Conservation (phyloP, 2,113 vertebrate genomes). For the Cyanocitta stelleri region DNA sequence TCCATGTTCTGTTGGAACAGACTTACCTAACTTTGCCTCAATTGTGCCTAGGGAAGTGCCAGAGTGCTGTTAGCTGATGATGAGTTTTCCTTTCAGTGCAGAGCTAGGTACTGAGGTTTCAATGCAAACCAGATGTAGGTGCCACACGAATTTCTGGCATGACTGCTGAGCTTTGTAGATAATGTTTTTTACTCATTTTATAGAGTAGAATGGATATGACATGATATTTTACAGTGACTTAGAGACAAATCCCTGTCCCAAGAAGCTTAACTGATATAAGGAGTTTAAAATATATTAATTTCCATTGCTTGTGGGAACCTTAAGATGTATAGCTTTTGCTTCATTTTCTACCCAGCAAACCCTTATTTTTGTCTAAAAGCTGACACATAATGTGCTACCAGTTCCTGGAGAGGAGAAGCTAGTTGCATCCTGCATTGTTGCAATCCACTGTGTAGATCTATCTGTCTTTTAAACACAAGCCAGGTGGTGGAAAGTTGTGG, state of each 20-base stretch:
- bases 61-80: background rate
- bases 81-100: background rate
- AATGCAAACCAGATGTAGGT: background rate
- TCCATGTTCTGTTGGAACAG: background rate
- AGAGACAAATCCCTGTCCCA: background rate
- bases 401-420: background rate
- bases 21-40: background rate
- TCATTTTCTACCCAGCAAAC: background rate
- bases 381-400: background rate
- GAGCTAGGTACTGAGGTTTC: background rate
- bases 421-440: background rate
- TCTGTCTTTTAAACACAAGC: background rate
- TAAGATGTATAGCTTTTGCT: background rate
- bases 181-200: background rate
- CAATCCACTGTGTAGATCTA: background rate
- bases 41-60: background rate
- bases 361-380: background rate
- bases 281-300: constrained; percentile 4
- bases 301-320: background rate
- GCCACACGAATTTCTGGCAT: background rate
- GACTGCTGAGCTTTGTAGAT: background rate
- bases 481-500: background rate
- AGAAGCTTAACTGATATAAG: background rate
- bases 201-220: background rate
- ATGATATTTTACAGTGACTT: background rate